Base-by-base conservation (phyloP, 1,140 invertebrate genomes). In the Rhagoletis pomonella region DNA sequence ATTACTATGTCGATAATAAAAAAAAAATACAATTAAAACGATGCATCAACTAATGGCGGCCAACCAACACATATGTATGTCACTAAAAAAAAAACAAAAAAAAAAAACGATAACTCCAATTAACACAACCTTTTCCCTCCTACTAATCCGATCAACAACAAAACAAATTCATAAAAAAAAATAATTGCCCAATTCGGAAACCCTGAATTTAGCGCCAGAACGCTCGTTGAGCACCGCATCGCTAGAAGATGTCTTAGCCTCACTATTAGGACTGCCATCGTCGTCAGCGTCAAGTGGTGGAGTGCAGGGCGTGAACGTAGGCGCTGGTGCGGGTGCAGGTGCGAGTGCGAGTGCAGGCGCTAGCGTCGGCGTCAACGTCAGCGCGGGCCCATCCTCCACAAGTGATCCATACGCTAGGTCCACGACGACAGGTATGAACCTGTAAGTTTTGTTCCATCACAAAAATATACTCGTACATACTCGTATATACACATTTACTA, bases 171-270 rank as follows among this genome's bases (percentile, higher is more conserved):
- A 39, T 9, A 81, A 73, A 87, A 87, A 67, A 42, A 59, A 88
- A 85, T 17, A 73, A 73, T 64, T 85, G 86, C 64, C 10, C 42
- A 44, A 85, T 87, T 86, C 58, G 44, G n/a, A 73, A 86, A 67
- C 44, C 44, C 42, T 19, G 67, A 69, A 89, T 88, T 85, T 90
- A 92, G 90, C 91, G 88, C 89, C 91, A 85, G 92, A 93, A 90
- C 91, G 93, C 89, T 97, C 96, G 89, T 96, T 96, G 81, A 95
- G 96, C 89, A 97, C 96, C 88, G 97, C 97, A 77, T 98, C 97
- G 69, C 94, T 98, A 92, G 97, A 98, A 94, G 98, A 99, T 94
- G 97, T 98, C 86, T 94, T 98, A 92, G 97, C 98, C 93, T 97
- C 97, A 87, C 95, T 98, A 89, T 95, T 98, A 91, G 97, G 97